These are phyloP conservation scores for Macquaria australasica DNA, from an alignment of 2,113 vertebrate species.

Conservation along the genomic window DNA sequence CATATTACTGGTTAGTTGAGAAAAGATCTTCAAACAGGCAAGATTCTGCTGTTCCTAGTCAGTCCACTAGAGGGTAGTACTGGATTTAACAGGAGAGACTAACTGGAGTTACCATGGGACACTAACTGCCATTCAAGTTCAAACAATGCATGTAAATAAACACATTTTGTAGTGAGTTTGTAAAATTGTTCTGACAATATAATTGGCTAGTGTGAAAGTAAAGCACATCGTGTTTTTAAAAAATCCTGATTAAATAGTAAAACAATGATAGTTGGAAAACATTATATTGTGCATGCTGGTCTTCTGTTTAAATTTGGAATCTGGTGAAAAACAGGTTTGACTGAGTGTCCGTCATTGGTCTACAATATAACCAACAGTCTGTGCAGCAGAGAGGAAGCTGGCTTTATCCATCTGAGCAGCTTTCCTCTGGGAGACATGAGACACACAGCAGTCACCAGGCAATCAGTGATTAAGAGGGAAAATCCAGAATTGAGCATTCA, in stretches of 20 bases:
- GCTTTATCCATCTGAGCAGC: background rate
- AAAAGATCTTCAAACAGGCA: background rate
- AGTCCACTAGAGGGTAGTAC: slow-evolving; percentile 59
- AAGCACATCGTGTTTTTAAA: background rate
- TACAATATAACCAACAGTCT: too few relatives aligned
- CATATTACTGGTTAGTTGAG: background rate
- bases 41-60: background rate
- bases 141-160: slow-evolving; percentile 18
- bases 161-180: background rate
- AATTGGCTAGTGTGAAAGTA: background rate
- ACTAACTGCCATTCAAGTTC: background rate
- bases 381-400: slow-evolving; percentile 21
- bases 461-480: slow-evolving; percentile 72
- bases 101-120: background rate
- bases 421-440: slow-evolving; percentile 54
- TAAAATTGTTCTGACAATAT: background rate
- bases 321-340: background rate
- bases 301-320: background rate
- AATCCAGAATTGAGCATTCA: slow-evolving; percentile 66
- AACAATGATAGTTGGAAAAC: background rate
- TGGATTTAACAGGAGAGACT: slow-evolving; percentile 7
- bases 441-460: slow-evolving; percentile 60
- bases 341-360: background rate
- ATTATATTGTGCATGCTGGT: background rate
- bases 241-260: background rate